Conservation (phyloP, 1,140 invertebrate species). For the Danaus melanippus region DNA sequence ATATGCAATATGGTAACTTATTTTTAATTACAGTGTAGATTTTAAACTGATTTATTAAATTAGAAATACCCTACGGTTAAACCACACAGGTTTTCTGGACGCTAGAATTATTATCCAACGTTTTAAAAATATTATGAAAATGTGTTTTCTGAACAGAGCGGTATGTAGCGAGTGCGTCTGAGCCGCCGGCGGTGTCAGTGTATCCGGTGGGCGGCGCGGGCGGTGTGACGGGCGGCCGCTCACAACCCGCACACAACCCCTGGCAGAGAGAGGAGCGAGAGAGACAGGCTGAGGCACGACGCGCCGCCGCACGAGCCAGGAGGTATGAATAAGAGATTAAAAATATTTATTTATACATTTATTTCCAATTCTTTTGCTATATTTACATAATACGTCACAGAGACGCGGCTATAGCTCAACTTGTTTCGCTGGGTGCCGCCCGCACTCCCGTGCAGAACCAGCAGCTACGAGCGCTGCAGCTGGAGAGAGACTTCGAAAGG, state of each 20-base stretch:
- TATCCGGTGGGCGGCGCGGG: slow-evolving; percentile 69
- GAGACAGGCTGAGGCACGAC: slow-evolving; percentile 80
- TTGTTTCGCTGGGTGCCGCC: slow-evolving; percentile 75
- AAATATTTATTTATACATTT: no score
- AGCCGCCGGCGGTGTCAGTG: slow-evolving; percentile 83
- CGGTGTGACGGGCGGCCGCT: slow-evolving; percentile 45
- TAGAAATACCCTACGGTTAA: no score
- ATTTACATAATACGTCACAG: slow-evolving; percentile 55
- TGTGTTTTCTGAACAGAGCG: slow-evolving; percentile 29
- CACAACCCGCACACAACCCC: slow-evolving; percentile 77
- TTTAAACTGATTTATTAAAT: no score
- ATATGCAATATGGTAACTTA: no score
- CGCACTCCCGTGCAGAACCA: slow-evolving; percentile 87
- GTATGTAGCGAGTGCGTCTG: slow-evolving; percentile 80
- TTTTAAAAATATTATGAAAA: no score
- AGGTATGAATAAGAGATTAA: slow-evolving; percentile 52
- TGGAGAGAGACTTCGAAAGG: slow-evolving; percentile 91
- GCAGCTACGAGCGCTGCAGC: slow-evolving; percentile 84
- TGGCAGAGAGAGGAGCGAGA: slow-evolving; percentile 93
- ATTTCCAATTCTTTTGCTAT: no score
- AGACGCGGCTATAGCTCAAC: slow-evolving; percentile 87
- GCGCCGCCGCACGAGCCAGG: slow-evolving; percentile 76
- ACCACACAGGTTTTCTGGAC: no score
- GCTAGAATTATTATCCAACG: no score
- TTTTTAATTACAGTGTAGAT: no score